Evolutionary conservation across 2,888 invertebrate genomes (phyloP), one percentile per base, ranked within the genome.

Genomic region (Peribatodes rhomboidaria): DNA sequence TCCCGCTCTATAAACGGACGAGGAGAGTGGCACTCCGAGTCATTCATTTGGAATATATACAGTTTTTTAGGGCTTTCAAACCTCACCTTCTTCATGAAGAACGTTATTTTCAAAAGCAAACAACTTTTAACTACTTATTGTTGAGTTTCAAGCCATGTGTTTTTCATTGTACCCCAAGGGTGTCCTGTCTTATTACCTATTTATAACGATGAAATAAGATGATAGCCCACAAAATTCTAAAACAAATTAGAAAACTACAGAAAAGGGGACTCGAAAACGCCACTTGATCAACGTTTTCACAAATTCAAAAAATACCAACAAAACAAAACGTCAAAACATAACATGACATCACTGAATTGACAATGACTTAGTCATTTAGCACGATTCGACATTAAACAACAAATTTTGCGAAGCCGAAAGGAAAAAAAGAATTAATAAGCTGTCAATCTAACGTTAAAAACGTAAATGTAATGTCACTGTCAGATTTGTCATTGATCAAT

Each of bases 11-110:
- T 72, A 68, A 85, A 86, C 0, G 92, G 92, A 50, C 93, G 82
- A 33, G 93, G 92, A 41, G 88, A 92, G 68, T 93, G 93, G 67
- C 90, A 91, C 64, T 92, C 92, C 2, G 75, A 77, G 27, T 88
- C 84, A 58, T 83, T 84, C 88, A 92, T 90, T 55, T 65, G 74
- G 31, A 69, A 66, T 52, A 63, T 62, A n/a, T 67, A 70, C 63
- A 65, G 46, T 72, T 78, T 81, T 56, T 63, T 70, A 54, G 86
- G 85, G 59, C 85, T 82, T 70, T 86, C 83, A 77, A 93, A 93
- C 39, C 92, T 86, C 71, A 93, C 92, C 79, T 87, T 92, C 89
- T 93, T 93, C 92, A 92, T 92, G 72, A 65, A 74, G 70, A 44
- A 49, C 14, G 42, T 57, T 70, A 69, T 70, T 74, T 73, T 71